Conservation (phyloP, 1,140 invertebrate genomes). For the Battus philenor region DNA sequence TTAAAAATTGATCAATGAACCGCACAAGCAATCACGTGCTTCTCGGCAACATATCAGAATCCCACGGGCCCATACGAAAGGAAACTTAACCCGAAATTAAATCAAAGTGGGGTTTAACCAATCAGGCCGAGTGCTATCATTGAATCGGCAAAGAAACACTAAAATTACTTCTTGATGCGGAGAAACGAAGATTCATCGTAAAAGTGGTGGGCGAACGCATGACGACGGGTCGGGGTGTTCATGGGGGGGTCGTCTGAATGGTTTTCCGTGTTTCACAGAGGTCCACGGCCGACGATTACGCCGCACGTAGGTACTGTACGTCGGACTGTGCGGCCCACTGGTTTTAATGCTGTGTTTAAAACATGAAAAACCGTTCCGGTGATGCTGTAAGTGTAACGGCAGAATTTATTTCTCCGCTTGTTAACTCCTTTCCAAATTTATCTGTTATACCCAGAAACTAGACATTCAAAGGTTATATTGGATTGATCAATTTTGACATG, state of each 20-base stretch:
- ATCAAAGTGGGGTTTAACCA: constrained; percentile 74
- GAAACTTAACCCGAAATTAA: constrained; percentile 74
- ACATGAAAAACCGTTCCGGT: constrained; percentile 70
- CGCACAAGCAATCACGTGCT: too few relatives aligned
- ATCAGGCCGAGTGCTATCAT: constrained; percentile 74
- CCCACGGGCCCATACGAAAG: constrained; percentile 54
- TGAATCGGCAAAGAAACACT: constrained; percentile 74
- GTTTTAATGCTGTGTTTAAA: constrained; percentile 66
- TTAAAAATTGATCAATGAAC: too few relatives aligned
- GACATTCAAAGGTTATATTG: background rate
- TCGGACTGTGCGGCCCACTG: constrained; percentile 41
- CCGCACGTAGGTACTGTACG: constrained; percentile 51
- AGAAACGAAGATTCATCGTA: constrained; percentile 76
- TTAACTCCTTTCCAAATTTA: constrained; percentile 27
- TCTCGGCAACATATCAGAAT: constrained; percentile 36
- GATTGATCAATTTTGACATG: too few relatives aligned
- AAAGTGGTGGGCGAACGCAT: constrained; percentile 56
- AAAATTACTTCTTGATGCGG: constrained; percentile 75
- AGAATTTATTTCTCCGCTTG: constrained; percentile 41
- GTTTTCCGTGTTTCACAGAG: constrained; percentile 70
- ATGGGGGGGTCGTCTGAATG: constrained; percentile 61
- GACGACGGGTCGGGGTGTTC: constrained; percentile 20
- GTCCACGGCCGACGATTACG: constrained; percentile 63
- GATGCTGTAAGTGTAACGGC: constrained; percentile 57
- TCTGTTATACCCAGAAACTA: background rate